These are phyloP conservation scores for Sinocyclocheilus anophthalmus DNA, from an alignment of 2,113 vertebrate species.

Conservation along the genomic window DNA sequence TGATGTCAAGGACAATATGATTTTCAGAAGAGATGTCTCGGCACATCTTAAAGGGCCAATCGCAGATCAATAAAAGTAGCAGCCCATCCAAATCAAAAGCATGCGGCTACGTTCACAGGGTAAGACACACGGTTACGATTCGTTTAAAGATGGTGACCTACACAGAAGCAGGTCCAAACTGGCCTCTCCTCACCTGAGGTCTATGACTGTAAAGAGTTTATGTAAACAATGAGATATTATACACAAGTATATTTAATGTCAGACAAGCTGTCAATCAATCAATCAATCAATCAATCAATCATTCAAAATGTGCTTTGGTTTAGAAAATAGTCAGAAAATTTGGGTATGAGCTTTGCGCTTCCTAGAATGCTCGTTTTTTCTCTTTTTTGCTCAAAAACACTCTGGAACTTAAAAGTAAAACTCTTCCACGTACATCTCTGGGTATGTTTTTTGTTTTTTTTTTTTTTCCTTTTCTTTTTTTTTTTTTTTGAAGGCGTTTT, in stretches of 20 bases:
- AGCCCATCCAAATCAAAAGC: slow-evolving; percentile 24
- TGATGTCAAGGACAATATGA: slow-evolving; percentile 12
- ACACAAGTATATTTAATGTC: slow-evolving; percentile 82
- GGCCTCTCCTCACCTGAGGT: slow-evolving; percentile 88
- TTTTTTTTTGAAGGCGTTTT: slow-evolving; percentile 73
- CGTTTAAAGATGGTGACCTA: slow-evolving; percentile 22
- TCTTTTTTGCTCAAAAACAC: slow-evolving; percentile 80
- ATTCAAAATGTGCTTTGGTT: slow-evolving; percentile 95
- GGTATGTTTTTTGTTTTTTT: slow-evolving; percentile 47
- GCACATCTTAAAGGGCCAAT: slow-evolving; percentile 28
- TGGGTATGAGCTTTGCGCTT: slow-evolving; percentile 87
- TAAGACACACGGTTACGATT: slow-evolving; percentile 24
- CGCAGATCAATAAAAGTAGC: slow-evolving; percentile 28
- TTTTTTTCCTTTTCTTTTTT: neutral
- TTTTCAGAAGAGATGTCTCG: slow-evolving; percentile 30
- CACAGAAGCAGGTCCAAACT: slow-evolving; percentile 70
- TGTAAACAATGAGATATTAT: slow-evolving; percentile 94
- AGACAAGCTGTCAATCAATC: slow-evolving; percentile 82
- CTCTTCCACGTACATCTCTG: slow-evolving; percentile 53
- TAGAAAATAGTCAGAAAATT: slow-evolving; percentile 93
- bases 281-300: slow-evolving; percentile 71
- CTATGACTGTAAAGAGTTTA: slow-evolving; percentile 89
- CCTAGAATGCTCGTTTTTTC: slow-evolving; percentile 41
- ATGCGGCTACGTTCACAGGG: slow-evolving; percentile 38
- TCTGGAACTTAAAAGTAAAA: slow-evolving; percentile 80